These are phyloP conservation scores for Acleris literana DNA, from an alignment of 2,888 invertebrate species.

Conservation along the genomic window DNA sequence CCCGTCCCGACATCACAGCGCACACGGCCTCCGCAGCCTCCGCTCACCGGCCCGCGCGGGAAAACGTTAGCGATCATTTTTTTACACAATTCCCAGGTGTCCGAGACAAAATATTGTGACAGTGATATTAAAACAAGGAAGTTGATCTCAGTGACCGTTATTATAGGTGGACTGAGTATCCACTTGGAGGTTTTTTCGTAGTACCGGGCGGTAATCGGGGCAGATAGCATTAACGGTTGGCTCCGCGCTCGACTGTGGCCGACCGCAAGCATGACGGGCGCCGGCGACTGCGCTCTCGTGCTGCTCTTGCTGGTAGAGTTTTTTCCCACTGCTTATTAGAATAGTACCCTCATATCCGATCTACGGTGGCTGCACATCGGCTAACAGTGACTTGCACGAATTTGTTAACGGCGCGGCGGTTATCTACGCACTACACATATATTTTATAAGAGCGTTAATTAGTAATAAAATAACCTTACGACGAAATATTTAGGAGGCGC, in stretches of 20 bases:
- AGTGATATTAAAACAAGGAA: conserved; percentile 45
- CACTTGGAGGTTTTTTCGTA: conserved; percentile 57
- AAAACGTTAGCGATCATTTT: conserved; percentile 46
- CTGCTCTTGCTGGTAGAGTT: conserved; percentile 72
- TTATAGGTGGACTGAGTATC: conserved; percentile 37
- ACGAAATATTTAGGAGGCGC: too few relatives aligned
- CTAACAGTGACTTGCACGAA: neutral
- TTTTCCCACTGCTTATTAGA: conserved; percentile 37
- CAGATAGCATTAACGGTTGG: conserved; percentile 82
- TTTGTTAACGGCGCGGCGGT: too few relatives aligned
- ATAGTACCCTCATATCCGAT: conserved; percentile 4
- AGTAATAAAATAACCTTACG: too few relatives aligned
- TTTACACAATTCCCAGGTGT: conserved; percentile 41
- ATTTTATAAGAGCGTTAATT: too few relatives aligned
- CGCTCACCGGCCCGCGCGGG: conserved; percentile 42
- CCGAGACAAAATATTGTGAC: conserved; percentile 40
- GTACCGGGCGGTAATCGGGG: conserved; percentile 79
- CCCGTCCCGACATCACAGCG: conserved; percentile 65
- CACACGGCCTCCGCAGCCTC: conserved; percentile 53
- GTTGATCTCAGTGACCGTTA: conserved; percentile 39
- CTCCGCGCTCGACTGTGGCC: conserved; percentile 81
- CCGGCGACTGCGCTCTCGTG: conserved; percentile 72
- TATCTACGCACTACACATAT: too few relatives aligned
- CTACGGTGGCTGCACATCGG: neutral
- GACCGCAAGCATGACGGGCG: conserved; percentile 82